A percentile compares a stretch with the other conserved stretches of the same genome.
phyloP scores from a whole-genome alignment of 2,113 vertebrate genomes.

The Halichoeres trimaculatus region DNA sequence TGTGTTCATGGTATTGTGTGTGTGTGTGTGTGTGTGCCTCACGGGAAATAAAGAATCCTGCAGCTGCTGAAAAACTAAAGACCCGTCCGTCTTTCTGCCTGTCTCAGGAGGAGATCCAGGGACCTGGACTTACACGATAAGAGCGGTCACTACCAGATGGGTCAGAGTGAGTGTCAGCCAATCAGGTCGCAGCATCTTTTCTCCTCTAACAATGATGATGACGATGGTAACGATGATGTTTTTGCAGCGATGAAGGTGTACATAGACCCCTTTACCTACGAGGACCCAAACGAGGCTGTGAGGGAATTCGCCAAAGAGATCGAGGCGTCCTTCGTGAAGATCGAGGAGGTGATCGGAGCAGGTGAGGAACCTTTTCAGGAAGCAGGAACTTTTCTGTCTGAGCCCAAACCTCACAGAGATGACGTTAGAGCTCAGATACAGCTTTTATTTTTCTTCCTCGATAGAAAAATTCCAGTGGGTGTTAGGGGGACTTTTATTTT shows the following conservation, averaged over 20 bases:
- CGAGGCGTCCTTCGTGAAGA: slow-evolving; percentile 82
- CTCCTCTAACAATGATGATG: too few relatives aligned
- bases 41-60: slow-evolving; percentile 36
- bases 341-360: slow-evolving; percentile 84
- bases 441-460: too few relatives aligned
- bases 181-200: background rate
- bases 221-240: background rate
- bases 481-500: slow-evolving; percentile 15
- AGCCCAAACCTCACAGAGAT: too few relatives aligned
- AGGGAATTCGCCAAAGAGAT: slow-evolving; percentile 84
- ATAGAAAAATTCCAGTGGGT: background rate
- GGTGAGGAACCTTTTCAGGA: slow-evolving; percentile 50
- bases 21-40: slow-evolving; percentile 12
- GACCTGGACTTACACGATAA: slow-evolving; percentile 80
- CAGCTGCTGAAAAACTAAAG: slow-evolving; percentile 39
- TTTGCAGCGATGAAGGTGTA: slow-evolving; percentile 80
- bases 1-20: slow-evolving; percentile 5
- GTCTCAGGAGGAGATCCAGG: slow-evolving; percentile 64
- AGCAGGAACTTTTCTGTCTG: too few relatives aligned
- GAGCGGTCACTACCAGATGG: slow-evolving; percentile 87
- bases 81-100: background rate
- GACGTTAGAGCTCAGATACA: too few relatives aligned
- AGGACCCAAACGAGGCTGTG: slow-evolving; percentile 81
- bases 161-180: slow-evolving; percentile 84
- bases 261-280: slow-evolving; percentile 83